Evolutionary conservation across 2,113 vertebrate species (phyloP), one percentile per base, ranked within the genome.

Genomic region (Mustela lutreola): DNA sequence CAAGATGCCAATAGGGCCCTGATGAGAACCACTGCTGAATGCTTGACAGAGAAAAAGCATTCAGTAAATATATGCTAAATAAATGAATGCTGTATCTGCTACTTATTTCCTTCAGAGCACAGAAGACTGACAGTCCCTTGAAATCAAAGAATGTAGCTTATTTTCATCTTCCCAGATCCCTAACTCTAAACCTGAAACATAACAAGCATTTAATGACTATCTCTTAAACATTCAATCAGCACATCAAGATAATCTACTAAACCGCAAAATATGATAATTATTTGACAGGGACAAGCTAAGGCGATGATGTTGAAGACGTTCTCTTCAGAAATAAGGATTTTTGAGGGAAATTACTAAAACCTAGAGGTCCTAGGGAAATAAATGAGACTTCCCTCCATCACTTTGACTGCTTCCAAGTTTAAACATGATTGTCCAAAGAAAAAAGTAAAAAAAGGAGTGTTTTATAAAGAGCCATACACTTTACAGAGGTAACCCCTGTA

Each of bases 361-460:
- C 14, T 21, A 62, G 8, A 58, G 10, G 1, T 78, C 21, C 53
- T 58, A 67, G 2, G 42, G 65, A 97, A 97, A 82, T 91, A 39
- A 78, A 78, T 12, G 10, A 56, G 22, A 22, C n/a, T 91, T 89
- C 91, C 11, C 16, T 65, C 53, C 24, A 89, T 67, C 70, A 75
- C 22, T 9, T 26, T 87, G 28, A 65, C 58, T 91, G 48, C 58
- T 33, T 91, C 83, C 28, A 83, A 26, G 75, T 93, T 36, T 89
- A 97, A 95, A 78, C 16, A 78, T 22, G 26, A 86, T 16, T 14
- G 80, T 15, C 22, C 58, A 39, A 92, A 45, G 56, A 96, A 96
- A 85, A 78, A 94, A n/a, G 3, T 90, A 95, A 58, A 48, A 93
- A 81, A 82, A 39, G 24, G 5, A 67, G n/a, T 81, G 18, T 67